Evolutionary conservation across 2,888 invertebrate species (phyloP), one percentile per base, ranked within the genome.

Genomic region (Nomada ferruginata): DNA sequence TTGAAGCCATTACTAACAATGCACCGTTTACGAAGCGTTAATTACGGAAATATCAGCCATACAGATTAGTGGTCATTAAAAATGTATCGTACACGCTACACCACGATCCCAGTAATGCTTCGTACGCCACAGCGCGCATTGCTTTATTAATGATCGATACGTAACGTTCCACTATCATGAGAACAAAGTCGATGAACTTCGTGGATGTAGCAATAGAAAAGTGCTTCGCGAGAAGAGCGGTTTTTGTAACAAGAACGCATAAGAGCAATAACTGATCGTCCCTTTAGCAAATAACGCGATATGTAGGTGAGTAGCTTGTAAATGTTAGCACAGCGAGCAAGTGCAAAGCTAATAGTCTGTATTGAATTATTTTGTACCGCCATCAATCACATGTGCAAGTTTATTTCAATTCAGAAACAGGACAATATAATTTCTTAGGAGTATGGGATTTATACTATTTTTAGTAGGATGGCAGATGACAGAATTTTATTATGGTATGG

Each of bases 131-230:
- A 10, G 10, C 59, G 20, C 23, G 44, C 66, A 42, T 36, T 44
- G 15, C 26, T 18, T 36, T 63, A 72, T 69, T 81, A 79, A 79
- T n/a, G 80, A 81, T 59, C 66, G 66, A 79, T 64, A 57, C 23
- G 44, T 72, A 73, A 81, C 50, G 73, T 11, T 47, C 53, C 47
- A 13, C 7, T 42, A 65, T 73, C 80, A 81, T 68, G 80, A 57
- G n/a, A 29, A 13, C 23, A 2, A 36, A 61, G 79, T 69, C 78
- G 64, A 78, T 78, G 71, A 79, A 77, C 79, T 65, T 26, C 18
- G 13, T 23, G 64, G 20, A 52, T 42, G 57, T 23, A 15, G n/a
- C 50, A 55, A 61, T 15, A 50, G 47, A 52, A 50, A 63, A n/a
- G 26, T 9, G 20, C 3, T 60, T 66, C 15, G 44, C 15, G 15